Evolutionary conservation across 2,888 invertebrate species (phyloP).

Genomic region (Atethmia centrago): DNA sequence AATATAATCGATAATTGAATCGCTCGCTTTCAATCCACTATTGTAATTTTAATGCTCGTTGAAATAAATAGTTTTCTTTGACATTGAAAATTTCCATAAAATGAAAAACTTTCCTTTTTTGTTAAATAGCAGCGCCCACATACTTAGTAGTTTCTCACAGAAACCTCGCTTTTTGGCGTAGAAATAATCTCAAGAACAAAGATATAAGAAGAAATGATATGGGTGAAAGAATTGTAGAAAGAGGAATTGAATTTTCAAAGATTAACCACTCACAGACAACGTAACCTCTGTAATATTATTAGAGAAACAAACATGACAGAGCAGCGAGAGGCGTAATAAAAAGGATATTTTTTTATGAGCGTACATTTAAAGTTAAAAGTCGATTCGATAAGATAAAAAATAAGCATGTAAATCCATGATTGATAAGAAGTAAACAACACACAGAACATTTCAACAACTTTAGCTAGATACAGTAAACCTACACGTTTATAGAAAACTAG

Average conservation of each 20-base stretch:
- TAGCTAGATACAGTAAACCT: neutral
- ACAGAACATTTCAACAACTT: neutral
- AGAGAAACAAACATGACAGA: neutral
- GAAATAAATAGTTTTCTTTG: slow-evolving; percentile 16
- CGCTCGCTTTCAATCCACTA: slow-evolving; percentile 18
- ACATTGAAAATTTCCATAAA: neutral
- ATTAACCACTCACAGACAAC: neutral
- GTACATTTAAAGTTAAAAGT: neutral
- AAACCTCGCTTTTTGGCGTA: neutral
- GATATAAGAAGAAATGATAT: neutral
- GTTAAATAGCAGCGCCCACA: no score
- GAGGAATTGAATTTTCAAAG: neutral
- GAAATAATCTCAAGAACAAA: neutral
- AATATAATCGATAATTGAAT: slow-evolving; percentile 19
- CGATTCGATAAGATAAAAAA: neutral
- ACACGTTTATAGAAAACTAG: neutral
- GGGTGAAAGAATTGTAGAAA: neutral
- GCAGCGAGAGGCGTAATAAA: no score
- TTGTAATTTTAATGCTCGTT: slow-evolving; percentile 27
- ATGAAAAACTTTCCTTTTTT: no score
- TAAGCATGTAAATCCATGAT: slow-evolving; percentile 5
- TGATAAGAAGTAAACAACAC: neutral
- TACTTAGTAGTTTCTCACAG: neutral
- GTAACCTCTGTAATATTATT: neutral
- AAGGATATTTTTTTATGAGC: neutral